phyloP scores from a whole-genome alignment of 2,113 vertebrate species.

The Stegostoma tigrinum region DNA sequence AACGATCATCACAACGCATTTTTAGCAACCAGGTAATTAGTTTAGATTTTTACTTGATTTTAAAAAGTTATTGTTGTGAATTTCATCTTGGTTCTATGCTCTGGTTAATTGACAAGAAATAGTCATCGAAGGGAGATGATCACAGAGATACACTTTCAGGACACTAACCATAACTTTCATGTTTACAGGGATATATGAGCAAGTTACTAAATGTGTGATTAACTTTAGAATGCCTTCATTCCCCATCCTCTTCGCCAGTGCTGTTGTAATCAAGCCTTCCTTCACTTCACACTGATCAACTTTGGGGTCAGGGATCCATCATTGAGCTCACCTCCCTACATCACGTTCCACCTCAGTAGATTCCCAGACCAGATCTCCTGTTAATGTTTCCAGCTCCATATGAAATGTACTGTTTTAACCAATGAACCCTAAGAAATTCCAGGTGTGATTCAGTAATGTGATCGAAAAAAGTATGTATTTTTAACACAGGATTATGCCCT shows the following conservation, averaged over 20 bases:
- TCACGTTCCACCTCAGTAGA: neutral
- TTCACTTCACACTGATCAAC: too few species aligned
- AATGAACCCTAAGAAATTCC: neutral
- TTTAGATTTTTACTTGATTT: neutral
- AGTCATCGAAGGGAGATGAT: neutral
- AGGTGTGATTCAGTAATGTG: neutral
- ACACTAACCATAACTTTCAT: neutral
- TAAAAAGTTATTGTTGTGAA: neutral
- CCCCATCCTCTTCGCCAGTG: neutral
- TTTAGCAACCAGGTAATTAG: slow-evolving; percentile 77
- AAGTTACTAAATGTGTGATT: neutral
- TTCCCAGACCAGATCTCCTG: neutral
- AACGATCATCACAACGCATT: slow-evolving; percentile 84
- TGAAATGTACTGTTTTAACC: neutral
- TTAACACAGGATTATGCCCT: neutral
- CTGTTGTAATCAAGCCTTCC: neutral
- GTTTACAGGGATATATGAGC: neutral
- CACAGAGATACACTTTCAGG: neutral
- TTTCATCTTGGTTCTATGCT: neutral
- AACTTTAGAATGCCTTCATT: neutral
- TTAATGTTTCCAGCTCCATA: too few species aligned
- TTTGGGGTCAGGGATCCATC: neutral
- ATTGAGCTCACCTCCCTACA: neutral
- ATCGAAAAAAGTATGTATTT: neutral
- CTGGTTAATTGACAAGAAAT: neutral